These are phyloP conservation scores for Phocides pigmalion DNA, from an alignment of 1,140 invertebrate genomes.

Conservation along the genomic window DNA sequence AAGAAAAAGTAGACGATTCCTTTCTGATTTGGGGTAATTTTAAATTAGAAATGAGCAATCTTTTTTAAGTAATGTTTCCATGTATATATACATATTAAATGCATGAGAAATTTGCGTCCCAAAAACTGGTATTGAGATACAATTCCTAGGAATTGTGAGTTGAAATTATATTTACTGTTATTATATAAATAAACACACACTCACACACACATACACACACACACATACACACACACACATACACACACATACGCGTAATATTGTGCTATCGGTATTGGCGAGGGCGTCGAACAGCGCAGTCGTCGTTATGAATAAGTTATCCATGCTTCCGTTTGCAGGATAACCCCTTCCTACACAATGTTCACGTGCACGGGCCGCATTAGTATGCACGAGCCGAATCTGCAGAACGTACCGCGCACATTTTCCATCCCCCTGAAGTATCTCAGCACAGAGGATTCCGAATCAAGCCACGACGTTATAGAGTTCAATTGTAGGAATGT, in stretches of 20 bases:
- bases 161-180: too few species aligned
- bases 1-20: too few species aligned
- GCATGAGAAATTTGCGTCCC: too few species aligned
- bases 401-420: constrained; percentile 96
- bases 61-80: too few species aligned
- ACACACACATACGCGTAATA: too few species aligned
- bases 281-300: neutral
- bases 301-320: constrained; percentile 53
- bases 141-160: too few species aligned
- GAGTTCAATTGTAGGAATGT: constrained; percentile 87
- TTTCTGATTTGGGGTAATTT: too few species aligned
- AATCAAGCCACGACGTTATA: constrained; percentile 64
- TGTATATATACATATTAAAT: too few species aligned
- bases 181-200: neutral
- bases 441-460: constrained; percentile 60
- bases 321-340: constrained; percentile 76
- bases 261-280: neutral
- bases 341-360: constrained; percentile 90
- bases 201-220: neutral
- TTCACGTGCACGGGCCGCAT: constrained; percentile 95
- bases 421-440: constrained; percentile 85
- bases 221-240: neutral
- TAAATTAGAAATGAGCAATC: too few species aligned
- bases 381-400: constrained; percentile 95
- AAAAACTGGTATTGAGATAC: too few species aligned